Percentiles rank a stretch among this genome's conserved stretches.
Conservation (phyloP, 2,113 vertebrate species). For the Tinamus guttatus region DNA sequence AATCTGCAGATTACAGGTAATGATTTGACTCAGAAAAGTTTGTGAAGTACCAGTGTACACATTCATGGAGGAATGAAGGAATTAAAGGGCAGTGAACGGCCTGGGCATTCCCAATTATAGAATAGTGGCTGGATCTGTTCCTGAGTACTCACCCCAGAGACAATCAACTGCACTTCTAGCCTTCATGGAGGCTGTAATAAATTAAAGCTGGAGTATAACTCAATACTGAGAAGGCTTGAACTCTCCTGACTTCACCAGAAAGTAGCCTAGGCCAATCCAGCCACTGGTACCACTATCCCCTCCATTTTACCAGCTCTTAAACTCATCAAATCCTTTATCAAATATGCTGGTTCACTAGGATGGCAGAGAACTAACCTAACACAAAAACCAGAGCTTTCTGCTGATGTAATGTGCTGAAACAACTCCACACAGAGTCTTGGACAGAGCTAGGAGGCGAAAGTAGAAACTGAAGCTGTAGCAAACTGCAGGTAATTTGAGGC, state of each 20-base stretch:
- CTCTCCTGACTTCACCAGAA: neutral
- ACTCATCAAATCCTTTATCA: neutral
- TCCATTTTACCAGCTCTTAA: neutral
- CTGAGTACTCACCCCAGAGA: neutral
- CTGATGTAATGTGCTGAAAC: neutral
- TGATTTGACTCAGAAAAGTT: neutral
- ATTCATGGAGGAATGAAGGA: neutral
- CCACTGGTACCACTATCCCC: neutral
- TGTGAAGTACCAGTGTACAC: neutral
- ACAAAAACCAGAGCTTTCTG: neutral
- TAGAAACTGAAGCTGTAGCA: neutral
- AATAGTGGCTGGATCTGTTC: neutral
- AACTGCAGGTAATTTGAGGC: neutral
- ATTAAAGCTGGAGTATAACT: neutral
- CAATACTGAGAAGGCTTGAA: neutral
- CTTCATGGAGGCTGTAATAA: neutral
- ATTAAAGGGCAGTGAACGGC: neutral
- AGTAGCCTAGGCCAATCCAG: neutral
- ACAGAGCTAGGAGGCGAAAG: neutral
- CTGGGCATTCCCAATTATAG: neutral
- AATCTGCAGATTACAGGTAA: neutral
- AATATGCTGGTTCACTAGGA: neutral
- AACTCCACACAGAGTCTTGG: neutral
- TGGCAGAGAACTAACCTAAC: neutral
- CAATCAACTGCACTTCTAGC: neutral